phyloP scores from a whole-genome alignment of 2,888 invertebrate species.

The Heliconius hortense region DNA sequence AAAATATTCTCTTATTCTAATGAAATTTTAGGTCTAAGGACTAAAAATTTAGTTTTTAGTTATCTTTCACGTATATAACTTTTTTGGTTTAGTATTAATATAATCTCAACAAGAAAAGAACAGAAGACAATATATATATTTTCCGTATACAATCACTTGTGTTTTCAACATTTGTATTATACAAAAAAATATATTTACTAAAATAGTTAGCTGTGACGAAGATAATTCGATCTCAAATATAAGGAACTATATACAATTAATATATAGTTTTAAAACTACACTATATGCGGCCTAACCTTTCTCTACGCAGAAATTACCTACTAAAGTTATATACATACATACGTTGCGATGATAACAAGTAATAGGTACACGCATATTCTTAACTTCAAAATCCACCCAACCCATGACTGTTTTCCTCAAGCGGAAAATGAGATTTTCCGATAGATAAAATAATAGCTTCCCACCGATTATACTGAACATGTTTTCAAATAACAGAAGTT shows the following conservation, averaged over 20 bases:
- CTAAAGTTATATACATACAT: neutral
- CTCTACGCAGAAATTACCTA: neutral
- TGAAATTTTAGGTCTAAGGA: constrained; percentile 47
- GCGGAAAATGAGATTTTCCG: constrained; percentile 77
- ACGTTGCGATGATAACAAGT: neutral
- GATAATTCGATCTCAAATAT: neutral
- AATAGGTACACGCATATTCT: neutral
- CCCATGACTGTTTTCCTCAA: constrained; percentile 62
- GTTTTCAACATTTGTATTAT: neutral
- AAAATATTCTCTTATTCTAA: constrained; percentile 52
- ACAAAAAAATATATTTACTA: neutral
- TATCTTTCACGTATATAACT: neutral
- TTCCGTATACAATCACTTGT: neutral
- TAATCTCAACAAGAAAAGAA: neutral
- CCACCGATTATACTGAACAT: constrained; percentile 59
- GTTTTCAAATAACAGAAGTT: neutral
- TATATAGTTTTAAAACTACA: neutral
- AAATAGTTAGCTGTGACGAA: neutral
- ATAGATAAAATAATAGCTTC: constrained; percentile 71
- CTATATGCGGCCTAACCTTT: neutral
- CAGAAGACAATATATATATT: neutral
- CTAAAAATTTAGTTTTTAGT: constrained; percentile 4
- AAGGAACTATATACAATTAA: neutral
- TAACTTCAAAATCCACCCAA: constrained; percentile 4
- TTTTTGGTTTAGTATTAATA: neutral